Percentiles rank a stretch among this genome's conserved stretches.
phyloP scores from a whole-genome alignment of 53 echinoderm and acorn worm genomes.

The Holothuria leucospilota region DNA sequence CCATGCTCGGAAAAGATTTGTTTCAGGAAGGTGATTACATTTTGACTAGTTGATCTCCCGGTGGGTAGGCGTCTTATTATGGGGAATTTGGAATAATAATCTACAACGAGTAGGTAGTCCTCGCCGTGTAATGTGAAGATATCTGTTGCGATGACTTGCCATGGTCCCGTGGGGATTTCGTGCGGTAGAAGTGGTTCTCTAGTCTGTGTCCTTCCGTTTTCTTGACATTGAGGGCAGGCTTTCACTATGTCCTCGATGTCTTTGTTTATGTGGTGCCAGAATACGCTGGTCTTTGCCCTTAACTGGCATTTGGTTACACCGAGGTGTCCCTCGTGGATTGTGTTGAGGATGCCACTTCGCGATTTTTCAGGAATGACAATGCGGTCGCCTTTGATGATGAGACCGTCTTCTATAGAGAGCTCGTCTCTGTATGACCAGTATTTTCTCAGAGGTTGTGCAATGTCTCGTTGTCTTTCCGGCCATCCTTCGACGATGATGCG shows the following conservation, averaged over 20 bases:
- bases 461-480: constrained; percentile 59
- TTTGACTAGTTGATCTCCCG: constrained; percentile 27
- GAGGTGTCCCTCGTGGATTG: constrained; percentile 60
- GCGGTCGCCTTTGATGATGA: constrained; percentile 33
- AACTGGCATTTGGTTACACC: constrained; percentile 66
- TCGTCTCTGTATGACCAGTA: constrained; percentile 77
- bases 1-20: constrained; percentile 14
- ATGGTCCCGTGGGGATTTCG: constrained; percentile 59
- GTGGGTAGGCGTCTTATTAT: constrained; percentile 33
- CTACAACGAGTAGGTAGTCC: too few species aligned
- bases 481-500: constrained; percentile 61
- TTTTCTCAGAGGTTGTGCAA: constrained; percentile 55
- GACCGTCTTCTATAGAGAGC: constrained; percentile 61
- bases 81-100: constrained; percentile 20
- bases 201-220: constrained; percentile 45
- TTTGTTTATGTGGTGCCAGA: constrained; percentile 62
- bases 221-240: constrained; percentile 50
- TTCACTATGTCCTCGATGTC: constrained; percentile 51
- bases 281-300: constrained; percentile 48
- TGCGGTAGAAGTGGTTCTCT: constrained; percentile 59
- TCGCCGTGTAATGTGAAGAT: constrained; percentile 25
- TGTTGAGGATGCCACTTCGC: constrained; percentile 47
- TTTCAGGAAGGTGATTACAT: constrained; percentile 40
- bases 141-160: constrained; percentile 55
- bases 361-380: constrained; percentile 49